Evolutionary conservation across 2,797 vertebrate genomes (phyloP), one percentile per base, ranked within the genome.

Genomic region (Neostethus bicornis): DNA sequence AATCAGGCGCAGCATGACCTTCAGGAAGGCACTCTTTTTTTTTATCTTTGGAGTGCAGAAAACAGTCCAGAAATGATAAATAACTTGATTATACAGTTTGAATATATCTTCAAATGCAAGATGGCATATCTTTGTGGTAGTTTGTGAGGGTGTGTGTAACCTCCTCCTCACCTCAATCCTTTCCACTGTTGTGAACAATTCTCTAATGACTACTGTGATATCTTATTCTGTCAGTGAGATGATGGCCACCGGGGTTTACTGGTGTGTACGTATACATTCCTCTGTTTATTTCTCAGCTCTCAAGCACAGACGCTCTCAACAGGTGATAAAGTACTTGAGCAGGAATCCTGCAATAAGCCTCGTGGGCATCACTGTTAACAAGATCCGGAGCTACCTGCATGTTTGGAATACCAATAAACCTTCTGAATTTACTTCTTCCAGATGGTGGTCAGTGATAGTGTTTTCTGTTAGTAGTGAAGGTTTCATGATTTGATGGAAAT

Each of bases 311-410:
- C 21, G 31, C 60, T 84, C 72, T 65, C 77, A 81, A 79, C 60
- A 73, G 73, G 78, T 73, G 75, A 84, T 73, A 70, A 73, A 81
- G 74, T 52, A 77, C 71, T 67, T 24, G 56, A 58, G 57, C 60
- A 75, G 73, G 52, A 76, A 71, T 71, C 72, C 66, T 45, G 73
- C 66, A 49, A 53, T 42, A 47, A 63, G 52, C 68, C 73, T 68
- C 39, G 24, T 69, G 68, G 83, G 74, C 74, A 73, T 79, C 60
- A 57, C 51, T 67, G 43, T 61, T 84, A 83, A 85, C 75, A 73
- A 79, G 70, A 77, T 41, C 70, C 67, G 64, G 68, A 70, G 72
- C 43, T 26, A 39, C 26, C 44, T 5, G 16, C 75, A 58, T 80
- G 71, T 51, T 63, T 64, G 59, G 67, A 84, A 86, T 84, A 73